These are phyloP conservation scores for Hecatera dysodea DNA, from an alignment of 2,888 invertebrate species.

Conservation along the genomic window DNA sequence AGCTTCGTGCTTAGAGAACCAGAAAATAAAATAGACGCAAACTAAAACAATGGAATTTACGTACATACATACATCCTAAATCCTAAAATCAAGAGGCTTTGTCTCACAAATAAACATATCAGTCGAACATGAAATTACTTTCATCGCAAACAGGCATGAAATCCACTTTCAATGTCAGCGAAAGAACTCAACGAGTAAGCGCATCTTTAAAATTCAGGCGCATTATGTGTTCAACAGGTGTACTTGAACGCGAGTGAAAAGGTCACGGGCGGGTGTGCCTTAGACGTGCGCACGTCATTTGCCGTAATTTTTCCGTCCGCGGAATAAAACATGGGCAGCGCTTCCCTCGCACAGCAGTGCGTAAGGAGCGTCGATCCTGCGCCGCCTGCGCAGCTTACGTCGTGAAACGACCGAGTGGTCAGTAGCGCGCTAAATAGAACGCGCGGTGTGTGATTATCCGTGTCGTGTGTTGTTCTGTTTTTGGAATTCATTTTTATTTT, in stretches of 20 bases:
- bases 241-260: conserved; percentile 66
- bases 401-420: conserved; percentile 37
- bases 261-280: conserved; percentile 59
- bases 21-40: not conserved
- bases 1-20: not conserved
- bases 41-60: conserved; percentile 11
- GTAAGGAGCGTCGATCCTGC: conserved; percentile 63
- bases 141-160: not conserved
- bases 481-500: conserved; percentile 20
- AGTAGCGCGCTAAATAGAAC: conserved; percentile 59
- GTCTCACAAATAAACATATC: not conserved
- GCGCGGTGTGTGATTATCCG: conserved; percentile 55
- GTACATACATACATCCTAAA: too few species aligned
- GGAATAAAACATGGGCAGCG: conserved; percentile 64
- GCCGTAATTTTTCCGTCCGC: conserved; percentile 20
- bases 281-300: conserved; percentile 28
- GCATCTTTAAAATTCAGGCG: conserved; percentile 54
- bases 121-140: not conserved
- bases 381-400: conserved; percentile 58
- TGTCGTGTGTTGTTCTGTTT: conserved; percentile 54
- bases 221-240: conserved; percentile 46
- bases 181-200: conserved; percentile 11
- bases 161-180: conserved; percentile 4
- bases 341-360: conserved; percentile 58
- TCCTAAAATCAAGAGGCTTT: not conserved